Percentiles rank a stretch among this genome's conserved stretches.
phyloP scores from a whole-genome alignment of 2,797 vertebrate genomes.

The Miopithecus talapoin region DNA sequence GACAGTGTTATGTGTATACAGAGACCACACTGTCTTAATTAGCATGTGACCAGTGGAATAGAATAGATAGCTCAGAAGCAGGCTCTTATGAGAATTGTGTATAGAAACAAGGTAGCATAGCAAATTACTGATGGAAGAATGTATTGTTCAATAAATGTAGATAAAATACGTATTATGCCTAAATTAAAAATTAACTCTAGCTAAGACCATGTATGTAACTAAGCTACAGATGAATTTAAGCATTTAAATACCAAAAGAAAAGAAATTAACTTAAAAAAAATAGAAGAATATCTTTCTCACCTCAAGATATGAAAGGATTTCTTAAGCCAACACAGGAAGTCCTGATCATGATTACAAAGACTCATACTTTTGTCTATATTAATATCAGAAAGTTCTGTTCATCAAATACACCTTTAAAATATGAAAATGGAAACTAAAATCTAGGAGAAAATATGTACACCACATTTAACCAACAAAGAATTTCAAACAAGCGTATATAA shows the following conservation, averaged over 20 bases:
- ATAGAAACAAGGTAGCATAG: neutral
- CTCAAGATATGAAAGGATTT: neutral
- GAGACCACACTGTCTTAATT: neutral
- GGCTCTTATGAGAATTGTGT: neutral
- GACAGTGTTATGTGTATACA: neutral
- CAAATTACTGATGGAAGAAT: neutral
- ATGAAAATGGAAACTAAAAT: neutral
- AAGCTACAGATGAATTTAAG: neutral
- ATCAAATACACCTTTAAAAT: neutral
- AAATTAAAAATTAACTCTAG: neutral
- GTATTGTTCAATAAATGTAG: neutral
- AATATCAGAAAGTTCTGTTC: neutral
- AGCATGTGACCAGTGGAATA: neutral
- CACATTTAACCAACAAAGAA: neutral
- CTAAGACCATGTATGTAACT: neutral
- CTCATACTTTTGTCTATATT: neutral
- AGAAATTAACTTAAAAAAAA: neutral
- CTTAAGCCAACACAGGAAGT: neutral
- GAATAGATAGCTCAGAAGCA: neutral
- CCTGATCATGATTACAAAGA: neutral
- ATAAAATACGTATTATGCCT: neutral
- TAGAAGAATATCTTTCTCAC: neutral
- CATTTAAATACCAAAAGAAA: neutral
- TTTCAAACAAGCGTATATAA: neutral
- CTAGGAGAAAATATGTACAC: neutral